Evolutionary conservation across 2,888 invertebrate species (phyloP), one percentile per base, ranked within the genome.

Genomic region (Tortrix viridana): DNA sequence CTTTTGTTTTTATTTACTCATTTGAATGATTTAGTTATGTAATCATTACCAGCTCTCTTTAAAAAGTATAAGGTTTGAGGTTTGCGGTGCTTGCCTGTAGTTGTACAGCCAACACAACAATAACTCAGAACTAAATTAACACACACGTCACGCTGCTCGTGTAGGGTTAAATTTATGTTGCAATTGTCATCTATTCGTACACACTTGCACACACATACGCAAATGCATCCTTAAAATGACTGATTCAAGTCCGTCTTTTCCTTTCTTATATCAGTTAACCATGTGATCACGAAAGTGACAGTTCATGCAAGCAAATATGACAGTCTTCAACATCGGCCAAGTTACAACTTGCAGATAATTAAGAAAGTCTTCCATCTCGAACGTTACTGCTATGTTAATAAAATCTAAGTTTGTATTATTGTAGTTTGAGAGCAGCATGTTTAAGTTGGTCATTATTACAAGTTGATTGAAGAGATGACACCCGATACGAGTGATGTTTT

Each of bases 201-300:
- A 53, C 41, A n/a, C 20, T 50, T 48, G 44, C 49, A 19, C 43
- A 12, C 14, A 22, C 14, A 18, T 41, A 22, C 43, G 50, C 50
- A 38, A 68, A 69, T 63, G 62, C 23, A 38, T 76, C 79, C 80
- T 79, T 80, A 78, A 68, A 71, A 75, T 32, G 32, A 32, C 12
- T n/a, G 72, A 74, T 71, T 69, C 63, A 65, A 70, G 63, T 66
- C n/a, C n/a, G 72, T 71, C 69, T 67, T 74, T 78, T 81, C 71
- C 72, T 60, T 71, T 73, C 76, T 67, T 74, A 76, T 76, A 76
- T 76, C 76, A 74, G 73, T 65, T 71, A 56, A 41, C 43, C 43
- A 73, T 64, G 70, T 67, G 73, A 70, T 73, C 74, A 66, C 70
- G 75, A 80, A 80, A 79, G 79, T 75, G 79, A 80, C 78, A 76